Evolutionary conservation across 2,797 vertebrate species (phyloP).

Genomic region (Hafferia zeledoni): DNA sequence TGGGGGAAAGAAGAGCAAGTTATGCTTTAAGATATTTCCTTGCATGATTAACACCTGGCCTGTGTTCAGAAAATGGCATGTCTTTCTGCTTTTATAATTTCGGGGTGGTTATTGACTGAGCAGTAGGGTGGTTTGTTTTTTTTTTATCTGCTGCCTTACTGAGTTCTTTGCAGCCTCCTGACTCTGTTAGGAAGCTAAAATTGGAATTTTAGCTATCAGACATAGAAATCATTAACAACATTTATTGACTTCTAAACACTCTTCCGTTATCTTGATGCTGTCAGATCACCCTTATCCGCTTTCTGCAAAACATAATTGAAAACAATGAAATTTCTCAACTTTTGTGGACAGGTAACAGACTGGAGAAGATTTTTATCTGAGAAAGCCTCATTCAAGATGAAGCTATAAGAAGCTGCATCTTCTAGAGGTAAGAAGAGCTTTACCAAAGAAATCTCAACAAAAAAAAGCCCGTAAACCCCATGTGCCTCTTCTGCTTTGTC

Average conservation of each 20-base stretch:
- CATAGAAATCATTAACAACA: slow-evolving; percentile 36
- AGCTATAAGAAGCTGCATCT: neutral
- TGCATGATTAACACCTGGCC: neutral
- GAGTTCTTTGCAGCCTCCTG: neutral
- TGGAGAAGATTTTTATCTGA: slow-evolving; percentile 38
- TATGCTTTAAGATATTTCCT: neutral
- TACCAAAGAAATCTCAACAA: neutral
- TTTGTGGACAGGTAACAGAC: neutral
- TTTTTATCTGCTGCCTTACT: slow-evolving; percentile 6
- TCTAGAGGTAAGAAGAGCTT: neutral
- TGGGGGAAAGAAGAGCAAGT: neutral
- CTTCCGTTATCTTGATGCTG: neutral
- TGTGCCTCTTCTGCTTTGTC: neutral
- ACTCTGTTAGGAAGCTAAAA: slow-evolving; percentile 10
- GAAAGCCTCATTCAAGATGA: neutral
- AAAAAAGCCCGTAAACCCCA: neutral
- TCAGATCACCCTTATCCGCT: slow-evolving; percentile 18
- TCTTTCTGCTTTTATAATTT: neutral
- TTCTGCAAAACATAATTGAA: slow-evolving; percentile 15
- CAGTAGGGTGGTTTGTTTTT: neutral
- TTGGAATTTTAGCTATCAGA: slow-evolving; percentile 41
- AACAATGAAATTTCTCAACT: slow-evolving; percentile 46
- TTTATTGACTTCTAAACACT: slow-evolving; percentile 52
- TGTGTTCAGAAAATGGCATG: neutral
- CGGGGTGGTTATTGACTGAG: slow-evolving; percentile 8